Percentiles rank a stretch among this genome's conserved stretches.
Evolutionary conservation across 2,113 vertebrate genomes (phyloP).

Genomic region (Probosciger aterrimus): DNA sequence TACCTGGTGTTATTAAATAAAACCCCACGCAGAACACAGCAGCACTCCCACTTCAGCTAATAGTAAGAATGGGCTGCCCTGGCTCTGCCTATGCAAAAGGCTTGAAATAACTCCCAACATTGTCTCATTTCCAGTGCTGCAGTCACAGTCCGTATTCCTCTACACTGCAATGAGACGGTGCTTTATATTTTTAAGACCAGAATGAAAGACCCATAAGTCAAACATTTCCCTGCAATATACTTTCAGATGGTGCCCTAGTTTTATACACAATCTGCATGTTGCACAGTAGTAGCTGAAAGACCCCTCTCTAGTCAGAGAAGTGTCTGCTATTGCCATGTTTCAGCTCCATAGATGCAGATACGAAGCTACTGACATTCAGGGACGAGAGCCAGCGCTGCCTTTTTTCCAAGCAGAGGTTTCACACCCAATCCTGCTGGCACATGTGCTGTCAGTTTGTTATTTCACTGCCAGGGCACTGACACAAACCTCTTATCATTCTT

Average conservation of each 20-base stretch:
- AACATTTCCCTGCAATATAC: background rate
- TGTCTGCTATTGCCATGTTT: background rate
- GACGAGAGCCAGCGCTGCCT: background rate
- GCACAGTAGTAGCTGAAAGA: background rate
- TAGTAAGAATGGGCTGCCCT: background rate
- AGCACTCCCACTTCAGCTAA: background rate
- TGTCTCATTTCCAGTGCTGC: background rate
- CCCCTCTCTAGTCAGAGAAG: background rate
- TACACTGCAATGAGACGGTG: background rate
- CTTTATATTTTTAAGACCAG: background rate
- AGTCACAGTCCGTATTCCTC: background rate
- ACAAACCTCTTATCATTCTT: background rate
- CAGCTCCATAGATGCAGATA: background rate
- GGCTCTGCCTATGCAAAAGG: background rate
- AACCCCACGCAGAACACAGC: background rate
- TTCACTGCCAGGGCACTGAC: background rate
- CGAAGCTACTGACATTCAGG: background rate
- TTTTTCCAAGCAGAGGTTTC: background rate
- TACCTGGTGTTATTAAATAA: background rate
- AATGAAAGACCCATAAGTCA: background rate
- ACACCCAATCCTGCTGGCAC: background rate
- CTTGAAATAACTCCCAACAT: background rate
- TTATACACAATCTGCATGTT: background rate
- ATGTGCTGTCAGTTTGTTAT: background rate
- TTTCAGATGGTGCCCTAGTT: background rate